These are phyloP conservation scores for Alces alces DNA, from an alignment of 2,113 vertebrate species.

Conservation along the genomic window DNA sequence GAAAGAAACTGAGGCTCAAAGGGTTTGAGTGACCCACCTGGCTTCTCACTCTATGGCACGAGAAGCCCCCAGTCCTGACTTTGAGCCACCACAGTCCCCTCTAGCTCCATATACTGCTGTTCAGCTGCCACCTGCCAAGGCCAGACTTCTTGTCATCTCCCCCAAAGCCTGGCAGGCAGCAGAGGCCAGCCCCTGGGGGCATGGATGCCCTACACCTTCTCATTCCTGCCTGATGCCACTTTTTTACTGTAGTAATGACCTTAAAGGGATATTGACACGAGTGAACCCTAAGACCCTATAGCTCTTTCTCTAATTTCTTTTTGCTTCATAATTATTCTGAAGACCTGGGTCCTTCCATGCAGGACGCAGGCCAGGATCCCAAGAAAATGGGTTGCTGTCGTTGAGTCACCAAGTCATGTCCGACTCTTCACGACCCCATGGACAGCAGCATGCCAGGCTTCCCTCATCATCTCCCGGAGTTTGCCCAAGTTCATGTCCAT, in stretches of 20 bases:
- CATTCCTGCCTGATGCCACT: background rate
- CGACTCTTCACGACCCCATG: background rate
- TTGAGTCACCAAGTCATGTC: background rate
- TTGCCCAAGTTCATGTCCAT: background rate
- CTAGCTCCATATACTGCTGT: background rate
- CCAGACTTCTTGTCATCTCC: background rate
- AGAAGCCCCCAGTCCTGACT: background rate
- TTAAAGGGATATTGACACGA: background rate
- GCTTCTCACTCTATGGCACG: background rate
- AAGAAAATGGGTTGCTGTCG: background rate
- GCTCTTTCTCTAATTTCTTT: background rate
- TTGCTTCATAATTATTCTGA: background rate
- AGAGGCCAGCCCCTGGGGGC: background rate
- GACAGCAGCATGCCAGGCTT: background rate
- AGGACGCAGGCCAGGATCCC: background rate
- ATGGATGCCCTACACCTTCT: background rate
- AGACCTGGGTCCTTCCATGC: background rate
- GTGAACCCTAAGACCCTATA: background rate
- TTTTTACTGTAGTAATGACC: background rate
- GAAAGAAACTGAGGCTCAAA: background rate
- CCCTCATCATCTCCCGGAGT: background rate
- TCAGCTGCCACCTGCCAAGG: background rate
- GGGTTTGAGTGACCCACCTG: background rate
- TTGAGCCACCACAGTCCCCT: background rate
- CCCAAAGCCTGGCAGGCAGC: background rate